A percentile compares a stretch with the other conserved stretches of the same genome.
These are phyloP conservation scores for Phrynocephalus forsythii DNA, from an alignment of 2,797 vertebrate species.

Conservation along the genomic window DNA sequence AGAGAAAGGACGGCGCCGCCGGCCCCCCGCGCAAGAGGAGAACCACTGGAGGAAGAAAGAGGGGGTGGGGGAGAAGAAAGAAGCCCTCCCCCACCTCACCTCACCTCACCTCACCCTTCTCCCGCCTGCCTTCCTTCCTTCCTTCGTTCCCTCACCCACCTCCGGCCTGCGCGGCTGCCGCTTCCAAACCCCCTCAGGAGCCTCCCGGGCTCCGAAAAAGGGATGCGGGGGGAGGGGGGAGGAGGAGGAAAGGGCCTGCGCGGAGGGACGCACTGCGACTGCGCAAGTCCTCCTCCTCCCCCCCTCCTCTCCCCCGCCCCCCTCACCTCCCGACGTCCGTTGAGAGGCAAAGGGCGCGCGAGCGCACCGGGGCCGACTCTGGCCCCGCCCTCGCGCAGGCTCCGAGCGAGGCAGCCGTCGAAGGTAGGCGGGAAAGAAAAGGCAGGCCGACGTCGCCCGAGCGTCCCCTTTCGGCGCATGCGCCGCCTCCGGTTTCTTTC, in stretches of 20 bases:
- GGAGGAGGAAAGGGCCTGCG: constrained; percentile 18
- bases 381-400: constrained; percentile 14
- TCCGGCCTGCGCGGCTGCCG: not conserved
- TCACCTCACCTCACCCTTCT: not conserved
- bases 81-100: no score
- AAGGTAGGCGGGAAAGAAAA: not conserved
- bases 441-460: not conserved
- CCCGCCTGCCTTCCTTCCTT: not conserved
- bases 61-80: not conserved
- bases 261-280: constrained; percentile 24
- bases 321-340: constrained; percentile 24
- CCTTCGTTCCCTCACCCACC: not conserved
- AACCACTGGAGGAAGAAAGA: not conserved
- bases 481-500: not conserved
- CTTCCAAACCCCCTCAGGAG: not conserved
- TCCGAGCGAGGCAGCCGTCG: not conserved
- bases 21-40: not conserved
- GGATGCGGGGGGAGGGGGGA: not conserved
- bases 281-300: not conserved
- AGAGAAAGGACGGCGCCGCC: not conserved
- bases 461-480: not conserved
- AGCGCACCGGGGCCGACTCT: not conserved
- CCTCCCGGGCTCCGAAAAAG: not conserved
- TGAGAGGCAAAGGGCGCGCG: constrained; percentile 5
- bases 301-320: no score